Conservation (phyloP, 2,797 vertebrate species). For the Phyllotis vaccarum region DNA sequence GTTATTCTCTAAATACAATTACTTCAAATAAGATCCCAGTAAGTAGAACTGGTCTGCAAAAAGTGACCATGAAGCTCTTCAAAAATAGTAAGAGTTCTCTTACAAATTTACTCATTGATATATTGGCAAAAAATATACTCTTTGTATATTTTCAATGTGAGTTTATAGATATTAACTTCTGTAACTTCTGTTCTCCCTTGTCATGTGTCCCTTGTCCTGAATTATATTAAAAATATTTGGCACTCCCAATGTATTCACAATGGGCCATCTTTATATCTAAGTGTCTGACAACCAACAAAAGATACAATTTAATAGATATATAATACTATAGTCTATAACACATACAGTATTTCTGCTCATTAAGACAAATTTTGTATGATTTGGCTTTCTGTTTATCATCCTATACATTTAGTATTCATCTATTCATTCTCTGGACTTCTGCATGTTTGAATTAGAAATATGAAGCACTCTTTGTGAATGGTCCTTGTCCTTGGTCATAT, state of each 20-base stretch:
- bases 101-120: background rate
- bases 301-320: background rate
- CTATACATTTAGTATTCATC: background rate
- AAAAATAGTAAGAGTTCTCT: background rate
- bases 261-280: background rate
- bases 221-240: background rate
- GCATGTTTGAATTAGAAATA: background rate
- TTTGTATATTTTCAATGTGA: background rate
- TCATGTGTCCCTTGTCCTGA: background rate
- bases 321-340: background rate
- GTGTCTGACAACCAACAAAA: background rate
- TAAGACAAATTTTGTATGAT: background rate
- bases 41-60: background rate
- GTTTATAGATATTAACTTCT: background rate
- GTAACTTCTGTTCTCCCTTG: background rate
- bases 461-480: background rate
- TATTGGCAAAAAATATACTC: background rate
- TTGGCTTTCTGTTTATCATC: background rate
- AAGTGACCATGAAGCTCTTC: background rate
- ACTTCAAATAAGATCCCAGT: background rate
- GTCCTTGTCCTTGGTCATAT: background rate
- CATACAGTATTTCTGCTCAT: background rate
- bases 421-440: background rate
- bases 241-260: background rate
- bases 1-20: background rate